phyloP scores from a whole-genome alignment of 2,888 invertebrate species.

The Habrosyne pyritoides region DNA sequence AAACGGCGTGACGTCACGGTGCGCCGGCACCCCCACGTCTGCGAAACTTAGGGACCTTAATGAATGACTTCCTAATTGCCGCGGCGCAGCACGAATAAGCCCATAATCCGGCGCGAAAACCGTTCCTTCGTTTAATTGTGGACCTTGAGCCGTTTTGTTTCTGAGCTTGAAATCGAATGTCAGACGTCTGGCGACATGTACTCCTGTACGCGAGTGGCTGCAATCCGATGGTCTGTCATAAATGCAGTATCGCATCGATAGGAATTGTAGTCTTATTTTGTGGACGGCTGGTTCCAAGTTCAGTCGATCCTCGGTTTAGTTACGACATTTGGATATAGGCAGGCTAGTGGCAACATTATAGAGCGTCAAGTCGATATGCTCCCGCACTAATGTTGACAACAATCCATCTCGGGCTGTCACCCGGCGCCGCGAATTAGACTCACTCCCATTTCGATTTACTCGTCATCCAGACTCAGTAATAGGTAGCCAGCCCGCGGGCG shows the following conservation, averaged over 20 bases:
- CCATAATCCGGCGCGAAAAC: conserved; percentile 75
- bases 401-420: conserved; percentile 79
- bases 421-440: conserved; percentile 77
- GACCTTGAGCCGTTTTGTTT: conserved; percentile 70
- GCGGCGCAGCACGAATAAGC: conserved; percentile 77
- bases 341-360: conserved; percentile 44
- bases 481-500: conserved; percentile 51
- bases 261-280: conserved; percentile 57
- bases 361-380: conserved; percentile 76
- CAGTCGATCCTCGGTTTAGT: conserved; percentile 20
- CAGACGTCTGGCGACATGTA: conserved; percentile 64
- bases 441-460: conserved; percentile 81
- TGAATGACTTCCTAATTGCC: conserved; percentile 84
- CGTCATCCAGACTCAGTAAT: conserved; percentile 60
- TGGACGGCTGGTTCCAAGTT: conserved; percentile 40
- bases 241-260: conserved; percentile 33
- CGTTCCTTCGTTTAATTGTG: conserved; percentile 69
- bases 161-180: conserved; percentile 75
- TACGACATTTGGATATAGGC: conserved; percentile 25
- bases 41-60: conserved; percentile 83
- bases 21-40: conserved; percentile 80
- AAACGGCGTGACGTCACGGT: conserved; percentile 67
- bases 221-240: conserved; percentile 52
- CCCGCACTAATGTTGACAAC: conserved; percentile 81
- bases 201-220: conserved; percentile 62